Percentiles rank a stretch among this genome's conserved stretches.
phyloP scores from a whole-genome alignment of 2,888 invertebrate genomes.

The Galeopsomyia nigrocyanea region DNA sequence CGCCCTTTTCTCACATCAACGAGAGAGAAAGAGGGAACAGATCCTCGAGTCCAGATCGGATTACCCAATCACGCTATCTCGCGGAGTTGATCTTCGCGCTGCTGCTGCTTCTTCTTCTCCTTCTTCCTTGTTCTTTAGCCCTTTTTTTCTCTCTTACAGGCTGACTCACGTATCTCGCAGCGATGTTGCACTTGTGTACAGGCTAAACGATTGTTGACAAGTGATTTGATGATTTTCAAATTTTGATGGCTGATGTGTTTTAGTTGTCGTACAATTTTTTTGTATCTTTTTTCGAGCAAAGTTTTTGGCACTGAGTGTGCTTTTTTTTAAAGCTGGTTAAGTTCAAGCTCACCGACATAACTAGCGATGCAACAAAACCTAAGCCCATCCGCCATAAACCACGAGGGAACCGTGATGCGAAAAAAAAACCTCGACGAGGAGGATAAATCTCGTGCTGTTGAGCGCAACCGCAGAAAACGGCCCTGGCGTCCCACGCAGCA shows the following conservation, averaged over 20 bases:
- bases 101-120: conserved; percentile 6
- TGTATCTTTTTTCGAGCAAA: no score
- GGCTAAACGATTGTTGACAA: no score
- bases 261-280: no score
- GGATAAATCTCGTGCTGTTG: no score
- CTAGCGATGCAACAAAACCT: neutral
- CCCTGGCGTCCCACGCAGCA: conserved; percentile 39
- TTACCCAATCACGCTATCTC: conserved; percentile 49
- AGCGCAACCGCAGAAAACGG: conserved; percentile 22
- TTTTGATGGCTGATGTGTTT: no score
- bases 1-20: conserved; percentile 39
- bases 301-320: no score
- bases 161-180: no score
- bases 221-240: no score
- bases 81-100: conserved; percentile 33
- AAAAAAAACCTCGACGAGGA: no score
- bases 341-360: neutral
- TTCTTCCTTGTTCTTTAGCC: neutral
- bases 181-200: no score
- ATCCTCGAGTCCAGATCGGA: conserved; percentile 50
- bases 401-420: conserved; percentile 14
- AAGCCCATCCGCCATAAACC: conserved; percentile 15
- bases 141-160: no score
- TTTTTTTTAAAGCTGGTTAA: no score
- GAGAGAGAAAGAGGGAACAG: conserved; percentile 17